Conservation (phyloP, 2,888 invertebrate species). For the Diploptera punctata region DNA sequence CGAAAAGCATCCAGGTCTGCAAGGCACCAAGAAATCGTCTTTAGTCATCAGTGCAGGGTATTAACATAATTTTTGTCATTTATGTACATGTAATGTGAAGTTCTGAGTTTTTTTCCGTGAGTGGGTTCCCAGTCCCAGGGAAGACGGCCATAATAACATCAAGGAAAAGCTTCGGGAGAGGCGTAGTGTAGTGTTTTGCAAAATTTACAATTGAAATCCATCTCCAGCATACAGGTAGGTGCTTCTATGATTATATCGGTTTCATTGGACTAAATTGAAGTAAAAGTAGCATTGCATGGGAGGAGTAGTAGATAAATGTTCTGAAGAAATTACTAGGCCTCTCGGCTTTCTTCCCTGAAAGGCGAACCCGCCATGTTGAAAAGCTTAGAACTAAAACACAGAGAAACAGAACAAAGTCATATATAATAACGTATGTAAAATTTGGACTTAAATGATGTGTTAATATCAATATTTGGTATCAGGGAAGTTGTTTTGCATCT, state of each 20-base stretch:
- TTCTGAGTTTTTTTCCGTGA: conserved; percentile 46
- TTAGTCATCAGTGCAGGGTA: conserved; percentile 56
- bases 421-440: conserved; percentile 25
- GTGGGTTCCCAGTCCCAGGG: conserved; percentile 49
- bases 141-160: conserved; percentile 48
- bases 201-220: conserved; percentile 51
- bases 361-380: conserved; percentile 60
- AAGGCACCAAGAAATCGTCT: conserved; percentile 56
- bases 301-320: conserved; percentile 41
- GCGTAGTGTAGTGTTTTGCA: conserved; percentile 54
- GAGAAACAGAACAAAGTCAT: conserved; percentile 35
- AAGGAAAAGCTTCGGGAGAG: conserved; percentile 50
- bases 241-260: conserved; percentile 46
- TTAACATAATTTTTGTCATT: conserved; percentile 51
- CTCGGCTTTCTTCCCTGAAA: conserved; percentile 53
- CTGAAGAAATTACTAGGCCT: conserved; percentile 51
- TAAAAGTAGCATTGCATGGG: conserved; percentile 39
- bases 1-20: conserved; percentile 58
- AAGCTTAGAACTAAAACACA: conserved; percentile 40
- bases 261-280: conserved; percentile 44
- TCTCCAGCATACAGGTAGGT: conserved; percentile 53
- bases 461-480: conserved; percentile 19
- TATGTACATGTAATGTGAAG: conserved; percentile 44
- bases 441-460: conserved; percentile 31
- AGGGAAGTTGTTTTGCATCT: conserved; percentile 28